Conservation (phyloP, 2,888 invertebrate genomes). For the Pollenia amentaria region DNA sequence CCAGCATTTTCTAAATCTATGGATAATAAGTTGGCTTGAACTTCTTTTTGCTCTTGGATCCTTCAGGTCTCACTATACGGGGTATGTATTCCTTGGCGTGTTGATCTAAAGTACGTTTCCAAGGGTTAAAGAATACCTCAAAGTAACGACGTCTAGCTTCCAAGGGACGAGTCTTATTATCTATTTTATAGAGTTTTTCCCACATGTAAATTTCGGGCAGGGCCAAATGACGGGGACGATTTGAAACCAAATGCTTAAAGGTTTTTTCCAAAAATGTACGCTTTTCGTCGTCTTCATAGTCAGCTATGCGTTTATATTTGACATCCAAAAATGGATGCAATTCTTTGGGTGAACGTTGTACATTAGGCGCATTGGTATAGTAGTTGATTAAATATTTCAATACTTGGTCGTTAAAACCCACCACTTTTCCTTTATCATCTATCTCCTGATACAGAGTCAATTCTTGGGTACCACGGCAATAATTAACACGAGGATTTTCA, state of each 20-base stretch:
- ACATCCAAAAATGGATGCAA: constrained; percentile 90
- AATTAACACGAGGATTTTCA: constrained; percentile 89
- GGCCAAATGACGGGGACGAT: constrained; percentile 87
- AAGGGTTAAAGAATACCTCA: constrained; percentile 88
- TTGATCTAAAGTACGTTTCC: constrained; percentile 88
- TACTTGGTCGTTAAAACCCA: constrained; percentile 92
- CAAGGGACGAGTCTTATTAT: constrained; percentile 88
- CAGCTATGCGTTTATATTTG: constrained; percentile 86
- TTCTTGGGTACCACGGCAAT: constrained; percentile 91
- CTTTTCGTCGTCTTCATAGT: constrained; percentile 89
- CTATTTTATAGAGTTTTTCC: constrained; percentile 93
- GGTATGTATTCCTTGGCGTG: constrained; percentile 90
- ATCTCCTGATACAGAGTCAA: constrained; percentile 90
- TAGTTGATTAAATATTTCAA: constrained; percentile 90
- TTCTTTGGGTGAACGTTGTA: constrained; percentile 86
- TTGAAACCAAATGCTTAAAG: constrained; percentile 89
- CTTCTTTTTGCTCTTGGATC: constrained; percentile 87
- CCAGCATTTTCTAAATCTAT: constrained; percentile 68
- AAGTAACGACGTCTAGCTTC: constrained; percentile 90
- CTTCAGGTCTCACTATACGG: constrained; percentile 87
- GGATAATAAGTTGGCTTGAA: constrained; percentile 90
- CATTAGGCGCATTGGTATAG: constrained; percentile 89
- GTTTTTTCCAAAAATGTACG: constrained; percentile 89
- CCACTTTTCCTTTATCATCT: constrained; percentile 88
- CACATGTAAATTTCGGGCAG: constrained; percentile 91